A percentile compares a stretch with the other conserved stretches of the same genome.
Conservation (phyloP, 2,888 invertebrate genomes). For the Cataglyphis altisquamis region DNA sequence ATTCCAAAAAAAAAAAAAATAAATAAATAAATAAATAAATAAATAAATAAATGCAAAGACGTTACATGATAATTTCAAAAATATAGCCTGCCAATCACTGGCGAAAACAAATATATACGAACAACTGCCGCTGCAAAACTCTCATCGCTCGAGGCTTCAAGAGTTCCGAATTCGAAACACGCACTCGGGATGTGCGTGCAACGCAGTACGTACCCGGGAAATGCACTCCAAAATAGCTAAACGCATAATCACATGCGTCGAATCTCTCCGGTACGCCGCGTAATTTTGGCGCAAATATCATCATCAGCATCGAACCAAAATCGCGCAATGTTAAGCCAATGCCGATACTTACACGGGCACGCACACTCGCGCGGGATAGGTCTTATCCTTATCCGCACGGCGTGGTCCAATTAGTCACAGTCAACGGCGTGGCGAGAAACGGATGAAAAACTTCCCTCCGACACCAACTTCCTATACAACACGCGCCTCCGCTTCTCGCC, state of each 20-base stretch:
- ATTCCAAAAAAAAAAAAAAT: not conserved
- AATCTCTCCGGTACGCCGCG: conserved; percentile 29
- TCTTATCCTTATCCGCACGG: conserved; percentile 43
- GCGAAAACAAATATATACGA: not conserved
- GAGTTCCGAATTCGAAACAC: not conserved
- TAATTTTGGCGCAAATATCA: conserved; percentile 50
- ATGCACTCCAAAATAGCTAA: conserved; percentile 15
- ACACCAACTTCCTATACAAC: conserved; percentile 62
- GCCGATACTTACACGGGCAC: not conserved
- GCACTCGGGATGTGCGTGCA: not conserved
- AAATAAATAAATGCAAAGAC: no score
- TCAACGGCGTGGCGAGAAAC: conserved; percentile 68
- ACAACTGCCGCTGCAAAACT: not conserved
- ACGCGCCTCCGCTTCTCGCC: conserved; percentile 43
- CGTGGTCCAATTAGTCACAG: conserved; percentile 48
- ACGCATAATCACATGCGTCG: conserved; percentile 29
- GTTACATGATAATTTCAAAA: not conserved
- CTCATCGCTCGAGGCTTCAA: not conserved
- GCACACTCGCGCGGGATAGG: conserved; percentile 3
- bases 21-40: no score
- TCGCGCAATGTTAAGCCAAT: conserved; percentile 21
- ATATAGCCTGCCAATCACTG: not conserved
- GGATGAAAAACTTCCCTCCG: conserved; percentile 61
- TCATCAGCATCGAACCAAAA: conserved; percentile 40
- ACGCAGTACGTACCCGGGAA: not conserved